Evolutionary conservation across 1,140 invertebrate species (phyloP).

Genomic region (Caenorhabditis briggsae): DNA sequence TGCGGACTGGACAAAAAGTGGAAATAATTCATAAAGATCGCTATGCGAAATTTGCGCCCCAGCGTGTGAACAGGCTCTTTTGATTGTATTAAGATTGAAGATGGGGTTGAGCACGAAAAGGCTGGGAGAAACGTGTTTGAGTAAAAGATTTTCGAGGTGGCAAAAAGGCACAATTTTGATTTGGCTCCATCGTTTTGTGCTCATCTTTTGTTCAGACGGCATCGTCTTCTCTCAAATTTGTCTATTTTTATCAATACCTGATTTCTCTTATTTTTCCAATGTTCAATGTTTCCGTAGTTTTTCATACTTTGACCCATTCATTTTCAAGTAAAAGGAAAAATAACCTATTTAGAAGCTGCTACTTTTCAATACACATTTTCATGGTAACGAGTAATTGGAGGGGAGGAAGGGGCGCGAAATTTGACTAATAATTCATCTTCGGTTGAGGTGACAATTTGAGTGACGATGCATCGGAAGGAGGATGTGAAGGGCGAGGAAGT

Average conservation of each 20-base stretch:
- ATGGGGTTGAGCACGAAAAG: conserved; percentile 4
- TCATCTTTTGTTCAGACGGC: not conserved
- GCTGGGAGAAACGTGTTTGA: conserved; percentile 42
- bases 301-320: not conserved
- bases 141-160: conserved; percentile 38
- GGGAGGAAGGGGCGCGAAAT: conserved; percentile 15
- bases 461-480: conserved; percentile 34
- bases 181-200: not conserved
- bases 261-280: not conserved
- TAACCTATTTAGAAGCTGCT: conserved; percentile 38
- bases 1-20: conserved; percentile 38
- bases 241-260: conserved; percentile 20
- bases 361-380: conserved; percentile 2
- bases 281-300: not conserved
- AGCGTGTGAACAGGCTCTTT: conserved; percentile 54
- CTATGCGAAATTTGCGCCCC: not conserved
- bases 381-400: conserved; percentile 52
- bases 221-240: not conserved
- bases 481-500: not conserved
- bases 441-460: conserved; percentile 43
- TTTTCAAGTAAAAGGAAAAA: not conserved
- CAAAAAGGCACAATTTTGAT: conserved; percentile 35
- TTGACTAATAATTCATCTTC: conserved; percentile 44
- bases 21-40: conserved; percentile 34
- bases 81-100: conserved; percentile 28